A percentile compares a stretch with the other conserved stretches of the same genome.
Evolutionary conservation across 2,888 invertebrate genomes (phyloP).

Genomic region (Dryadula phaetusa): DNA sequence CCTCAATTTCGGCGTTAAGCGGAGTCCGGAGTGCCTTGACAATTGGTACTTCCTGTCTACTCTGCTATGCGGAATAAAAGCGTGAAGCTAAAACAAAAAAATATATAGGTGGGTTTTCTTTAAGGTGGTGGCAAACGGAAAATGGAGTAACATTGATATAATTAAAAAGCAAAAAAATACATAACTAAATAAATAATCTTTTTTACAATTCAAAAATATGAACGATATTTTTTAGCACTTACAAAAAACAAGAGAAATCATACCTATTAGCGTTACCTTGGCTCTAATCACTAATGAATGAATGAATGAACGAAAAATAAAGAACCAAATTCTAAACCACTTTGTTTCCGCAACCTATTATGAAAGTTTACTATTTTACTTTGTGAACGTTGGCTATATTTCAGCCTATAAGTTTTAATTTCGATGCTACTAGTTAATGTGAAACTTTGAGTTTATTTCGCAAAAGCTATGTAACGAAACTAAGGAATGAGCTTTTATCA

Average conservation of each 20-base stretch:
- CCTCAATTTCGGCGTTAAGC: too few relatives aligned
- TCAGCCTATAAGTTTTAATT: conserved; percentile 5
- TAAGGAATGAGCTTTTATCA: conserved; percentile 61
- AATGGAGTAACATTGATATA: too few relatives aligned
- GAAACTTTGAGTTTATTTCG: conserved; percentile 23
- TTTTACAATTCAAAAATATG: too few relatives aligned
- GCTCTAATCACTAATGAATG: not conserved
- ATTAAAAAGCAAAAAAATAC: too few relatives aligned
- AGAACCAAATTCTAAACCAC: not conserved
- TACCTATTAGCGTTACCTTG: not conserved
- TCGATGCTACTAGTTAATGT: conserved; percentile 22
- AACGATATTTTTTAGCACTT: too few relatives aligned
- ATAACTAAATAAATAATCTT: too few relatives aligned
- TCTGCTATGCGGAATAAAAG: too few relatives aligned
- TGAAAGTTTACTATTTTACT: conserved; percentile 14
- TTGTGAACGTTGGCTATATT: not conserved
- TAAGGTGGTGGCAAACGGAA: too few relatives aligned
- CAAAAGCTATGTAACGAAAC: conserved; percentile 51
- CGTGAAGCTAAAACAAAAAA: too few relatives aligned
- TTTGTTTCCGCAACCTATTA: conserved; percentile 3
- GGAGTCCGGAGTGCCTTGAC: too few relatives aligned
- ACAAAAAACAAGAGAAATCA: not conserved
- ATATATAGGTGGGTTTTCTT: too few relatives aligned
- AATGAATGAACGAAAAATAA: conserved; percentile 4
- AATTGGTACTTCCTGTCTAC: too few relatives aligned